Conservation (phyloP, 2,888 invertebrate species). For the Drosophila multiciliata region DNA sequence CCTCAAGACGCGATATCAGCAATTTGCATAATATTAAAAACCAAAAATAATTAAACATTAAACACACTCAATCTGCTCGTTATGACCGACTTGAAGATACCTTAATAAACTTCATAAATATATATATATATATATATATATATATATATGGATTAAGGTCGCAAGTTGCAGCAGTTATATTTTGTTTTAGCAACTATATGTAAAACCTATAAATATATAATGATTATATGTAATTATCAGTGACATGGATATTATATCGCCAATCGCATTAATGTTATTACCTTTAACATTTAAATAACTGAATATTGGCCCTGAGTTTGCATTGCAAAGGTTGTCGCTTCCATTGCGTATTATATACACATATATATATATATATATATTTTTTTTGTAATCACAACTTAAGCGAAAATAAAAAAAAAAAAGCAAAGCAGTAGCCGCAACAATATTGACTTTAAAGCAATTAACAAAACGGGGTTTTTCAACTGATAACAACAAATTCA, state of each 20-base stretch:
- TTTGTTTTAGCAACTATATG: not conserved
- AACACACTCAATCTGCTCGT: not conserved
- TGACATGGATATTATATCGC: not conserved
- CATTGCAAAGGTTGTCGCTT: slow-evolving; percentile 22
- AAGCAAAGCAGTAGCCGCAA: not conserved
- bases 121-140: not conserved
- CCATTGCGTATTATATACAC: slow-evolving; percentile 5
- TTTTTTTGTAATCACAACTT: not conserved
- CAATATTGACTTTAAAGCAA: not conserved
- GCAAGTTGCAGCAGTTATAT: not conserved
- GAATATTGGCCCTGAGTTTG: slow-evolving; percentile 27
- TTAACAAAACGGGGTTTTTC: not conserved
- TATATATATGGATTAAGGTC: not conserved
- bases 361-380: not conserved
- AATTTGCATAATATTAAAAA: not conserved
- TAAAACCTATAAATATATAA: not conserved
- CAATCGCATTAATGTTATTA: not conserved
- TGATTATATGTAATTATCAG: not conserved
- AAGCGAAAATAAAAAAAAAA: slow-evolving; percentile 12
- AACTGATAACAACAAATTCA: slow-evolving; percentile 9
- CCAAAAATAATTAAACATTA: not conserved
- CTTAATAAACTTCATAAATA: not conserved
- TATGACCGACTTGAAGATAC: not conserved
- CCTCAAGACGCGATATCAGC: slow-evolving; percentile 29
- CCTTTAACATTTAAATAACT: not conserved